Base-by-base conservation (phyloP, 2,888 invertebrate species). In the Parnassius smintheus region DNA sequence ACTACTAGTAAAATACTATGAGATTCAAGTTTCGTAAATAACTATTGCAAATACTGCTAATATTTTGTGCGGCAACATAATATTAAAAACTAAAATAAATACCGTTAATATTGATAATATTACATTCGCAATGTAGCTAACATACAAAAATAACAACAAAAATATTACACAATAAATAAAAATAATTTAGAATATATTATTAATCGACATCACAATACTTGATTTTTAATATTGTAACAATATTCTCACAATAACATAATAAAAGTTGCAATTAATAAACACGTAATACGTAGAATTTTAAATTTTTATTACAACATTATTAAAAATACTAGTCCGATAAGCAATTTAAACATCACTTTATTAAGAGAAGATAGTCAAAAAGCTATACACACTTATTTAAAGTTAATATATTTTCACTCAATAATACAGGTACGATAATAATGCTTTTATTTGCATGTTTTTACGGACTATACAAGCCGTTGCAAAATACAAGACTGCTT, bases 381-480 rank as follows among this genome's bases (percentile, higher is more conserved):
- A 25, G 25, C 25, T 25, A 3, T 7, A 25, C 25, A 4, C 3
- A 25, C 25, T 25, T 25, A 25, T 25, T 25, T 25, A 25, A 25
- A 25, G 25, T 25, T 25, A 25, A 25, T 25, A 25, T 25, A 25
- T 13, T 25, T 45, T 56, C 56, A 56, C 48, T 57, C 42, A 50
- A 48, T 13, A 56, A 42, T 57, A 50, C 57, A 57, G 51, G 51
- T 59, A 59, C 58, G 44, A 25, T 59, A 8, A 51, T 51, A 45
- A 59, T 44, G 58, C 44, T n/a, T 25, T 56, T 9, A 41, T 49
- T 56, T 48, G n/a, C 35, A 46, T 35, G 41, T 58, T 42, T 13
- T 2, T 49, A 41, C 22, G 25, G 41, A 12, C 48, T 48, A 9
- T 13, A 13, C 18, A 13, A 3, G 18, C 8, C 18, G 2, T 2